Evolutionary conservation across 37 sponge, comb jelly and placozoan genomes (phyloP).

Genomic region (Chondrosia reniformis): DNA sequence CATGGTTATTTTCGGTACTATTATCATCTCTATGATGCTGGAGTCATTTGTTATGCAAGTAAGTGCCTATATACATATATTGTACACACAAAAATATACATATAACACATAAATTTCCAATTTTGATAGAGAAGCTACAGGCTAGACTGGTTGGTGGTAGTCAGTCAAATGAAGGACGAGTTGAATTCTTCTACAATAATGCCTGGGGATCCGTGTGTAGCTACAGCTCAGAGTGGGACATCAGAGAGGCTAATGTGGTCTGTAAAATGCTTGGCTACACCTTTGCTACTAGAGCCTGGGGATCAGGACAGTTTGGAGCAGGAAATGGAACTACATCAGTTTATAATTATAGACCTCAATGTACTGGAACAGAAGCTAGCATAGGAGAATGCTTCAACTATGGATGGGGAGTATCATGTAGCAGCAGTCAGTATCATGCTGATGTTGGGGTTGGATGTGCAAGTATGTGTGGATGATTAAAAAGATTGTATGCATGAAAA

Average conservation of each 20-base stretch:
- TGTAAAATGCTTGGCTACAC: background rate
- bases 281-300: background rate
- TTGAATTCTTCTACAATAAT: background rate
- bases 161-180: background rate
- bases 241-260: background rate
- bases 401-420: background rate
- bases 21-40: too few species aligned
- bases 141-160: background rate
- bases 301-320: background rate
- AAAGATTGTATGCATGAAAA: too few species aligned
- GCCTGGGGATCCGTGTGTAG: background rate
- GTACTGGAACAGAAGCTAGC: slow-evolving; percentile 12
- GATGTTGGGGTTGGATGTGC: slow-evolving; percentile 11
- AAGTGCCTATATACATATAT: too few species aligned
- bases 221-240: background rate
- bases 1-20: too few species aligned
- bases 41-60: too few species aligned
- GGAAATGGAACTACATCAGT: background rate
- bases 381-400: background rate
- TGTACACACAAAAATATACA: too few species aligned
- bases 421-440: slow-evolving; percentile 13
- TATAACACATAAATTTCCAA: too few species aligned
- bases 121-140: background rate
- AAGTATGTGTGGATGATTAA: too few species aligned
- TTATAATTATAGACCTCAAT: background rate